Evolutionary conservation across 2,797 vertebrate genomes (phyloP).

Genomic region (Rhinichthys osculus): DNA sequence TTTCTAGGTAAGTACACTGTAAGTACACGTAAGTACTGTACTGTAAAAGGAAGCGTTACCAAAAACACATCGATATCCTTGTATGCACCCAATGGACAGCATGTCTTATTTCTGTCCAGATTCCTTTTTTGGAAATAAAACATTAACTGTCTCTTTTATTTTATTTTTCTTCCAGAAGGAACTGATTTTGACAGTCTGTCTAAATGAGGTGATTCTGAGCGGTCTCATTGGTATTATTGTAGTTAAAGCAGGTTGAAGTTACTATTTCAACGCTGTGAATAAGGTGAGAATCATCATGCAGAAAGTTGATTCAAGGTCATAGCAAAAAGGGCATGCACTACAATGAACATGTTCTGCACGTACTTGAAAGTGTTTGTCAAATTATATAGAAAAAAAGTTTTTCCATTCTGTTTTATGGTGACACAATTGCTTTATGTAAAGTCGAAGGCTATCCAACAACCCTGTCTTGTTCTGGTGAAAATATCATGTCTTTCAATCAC

Average conservation of each 20-base stretch:
- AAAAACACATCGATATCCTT: constrained; percentile 68
- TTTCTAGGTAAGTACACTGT: too few relatives aligned
- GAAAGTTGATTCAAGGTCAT: constrained; percentile 33
- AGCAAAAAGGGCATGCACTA: neutral
- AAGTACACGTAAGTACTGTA: too few relatives aligned
- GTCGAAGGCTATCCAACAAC: constrained; percentile 27
- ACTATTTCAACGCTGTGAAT: neutral
- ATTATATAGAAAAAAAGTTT: constrained; percentile 18
- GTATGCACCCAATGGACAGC: constrained; percentile 69
- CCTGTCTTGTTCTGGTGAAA: constrained; percentile 64
- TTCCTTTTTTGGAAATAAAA: constrained; percentile 62
- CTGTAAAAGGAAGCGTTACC: neutral
- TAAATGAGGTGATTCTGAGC: neutral
- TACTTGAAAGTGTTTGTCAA: constrained; percentile 34
- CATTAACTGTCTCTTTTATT: constrained; percentile 66
- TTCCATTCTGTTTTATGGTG: constrained; percentile 21
- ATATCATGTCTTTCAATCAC: constrained; percentile 71
- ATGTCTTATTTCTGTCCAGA: constrained; percentile 65
- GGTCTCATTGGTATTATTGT: neutral
- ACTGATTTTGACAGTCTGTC: neutral
- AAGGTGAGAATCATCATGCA: neutral
- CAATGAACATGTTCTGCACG: constrained; percentile 32
- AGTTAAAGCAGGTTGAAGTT: neutral
- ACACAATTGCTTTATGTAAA: constrained; percentile 49
- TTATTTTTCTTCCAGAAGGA: constrained; percentile 45